Conservation (phyloP, 2,797 vertebrate species). For the Syncerus caffer region DNA sequence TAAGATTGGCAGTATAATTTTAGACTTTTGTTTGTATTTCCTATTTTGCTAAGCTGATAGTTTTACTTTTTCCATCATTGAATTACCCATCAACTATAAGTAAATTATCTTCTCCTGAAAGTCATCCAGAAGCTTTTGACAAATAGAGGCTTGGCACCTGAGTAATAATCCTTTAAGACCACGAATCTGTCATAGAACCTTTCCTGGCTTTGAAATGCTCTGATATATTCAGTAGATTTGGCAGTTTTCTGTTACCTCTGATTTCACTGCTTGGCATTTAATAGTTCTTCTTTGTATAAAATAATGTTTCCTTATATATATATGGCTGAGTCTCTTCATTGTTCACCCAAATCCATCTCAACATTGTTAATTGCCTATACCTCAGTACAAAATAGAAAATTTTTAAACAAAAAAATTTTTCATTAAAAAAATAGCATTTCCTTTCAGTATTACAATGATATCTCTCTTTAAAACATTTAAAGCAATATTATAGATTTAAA, state of each 20-base stretch:
- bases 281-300: slow-evolving; percentile 30
- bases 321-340: not conserved
- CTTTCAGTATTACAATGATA: not conserved
- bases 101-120: slow-evolving; percentile 14
- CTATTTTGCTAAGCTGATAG: slow-evolving; percentile 17
- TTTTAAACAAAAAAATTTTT: not conserved
- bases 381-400: not conserved
- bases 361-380: not conserved
- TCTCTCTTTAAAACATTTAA: not conserved
- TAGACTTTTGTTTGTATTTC: not conserved
- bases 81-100: not conserved
- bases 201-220: slow-evolving; percentile 18
- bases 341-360: not conserved
- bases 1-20: not conserved
- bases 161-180: slow-evolving; percentile 7
- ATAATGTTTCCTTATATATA: not conserved
- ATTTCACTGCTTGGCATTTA: slow-evolving; percentile 40
- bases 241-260: not conserved
- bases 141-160: not conserved
- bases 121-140: slow-evolving; percentile 14
- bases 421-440: slow-evolving; percentile 12
- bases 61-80: slow-evolving; percentile 2
- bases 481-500: not conserved
- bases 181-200: not conserved
- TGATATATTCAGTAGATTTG: not conserved